These are phyloP conservation scores for Ginglymostoma cirratum DNA, from an alignment of 2,113 vertebrate genomes.

Conservation along the genomic window DNA sequence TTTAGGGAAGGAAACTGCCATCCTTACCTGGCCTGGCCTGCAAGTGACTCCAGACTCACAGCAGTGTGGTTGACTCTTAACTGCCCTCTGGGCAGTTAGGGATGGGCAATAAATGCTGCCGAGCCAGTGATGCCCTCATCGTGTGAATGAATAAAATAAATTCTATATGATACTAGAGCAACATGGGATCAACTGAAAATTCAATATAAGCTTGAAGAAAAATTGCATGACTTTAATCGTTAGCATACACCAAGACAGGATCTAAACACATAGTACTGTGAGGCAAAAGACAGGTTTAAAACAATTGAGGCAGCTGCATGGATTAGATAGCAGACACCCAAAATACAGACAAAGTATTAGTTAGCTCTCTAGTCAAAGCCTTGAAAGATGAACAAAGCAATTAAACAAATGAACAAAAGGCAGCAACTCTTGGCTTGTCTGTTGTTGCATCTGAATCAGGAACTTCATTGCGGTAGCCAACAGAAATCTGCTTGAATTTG, in stretches of 20 bases:
- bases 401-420: slow-evolving; percentile 20
- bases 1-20: too few relatives aligned
- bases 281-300: slow-evolving; percentile 19
- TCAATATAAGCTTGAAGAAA: background rate
- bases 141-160: too few relatives aligned
- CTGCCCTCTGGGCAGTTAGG: too few relatives aligned
- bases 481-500: slow-evolving; percentile 19
- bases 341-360: slow-evolving; percentile 26
- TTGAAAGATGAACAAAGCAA: slow-evolving; percentile 35
- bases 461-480: slow-evolving; percentile 11
- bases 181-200: background rate
- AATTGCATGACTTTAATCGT: background rate
- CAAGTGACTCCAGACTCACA: too few relatives aligned
- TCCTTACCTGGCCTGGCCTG: too few relatives aligned
- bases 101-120: too few relatives aligned
- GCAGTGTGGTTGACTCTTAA: too few relatives aligned
- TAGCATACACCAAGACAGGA: background rate
- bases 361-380: slow-evolving; percentile 21
- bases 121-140: too few relatives aligned
- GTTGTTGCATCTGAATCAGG: background rate
- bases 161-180: background rate
- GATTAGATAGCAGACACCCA: slow-evolving; percentile 24
- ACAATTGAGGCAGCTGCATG: slow-evolving; percentile 29
- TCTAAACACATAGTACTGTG: background rate
- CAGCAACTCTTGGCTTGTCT: slow-evolving; percentile 27